Conservation (phyloP, 2,888 invertebrate species). For the Physocephala rufipes region DNA sequence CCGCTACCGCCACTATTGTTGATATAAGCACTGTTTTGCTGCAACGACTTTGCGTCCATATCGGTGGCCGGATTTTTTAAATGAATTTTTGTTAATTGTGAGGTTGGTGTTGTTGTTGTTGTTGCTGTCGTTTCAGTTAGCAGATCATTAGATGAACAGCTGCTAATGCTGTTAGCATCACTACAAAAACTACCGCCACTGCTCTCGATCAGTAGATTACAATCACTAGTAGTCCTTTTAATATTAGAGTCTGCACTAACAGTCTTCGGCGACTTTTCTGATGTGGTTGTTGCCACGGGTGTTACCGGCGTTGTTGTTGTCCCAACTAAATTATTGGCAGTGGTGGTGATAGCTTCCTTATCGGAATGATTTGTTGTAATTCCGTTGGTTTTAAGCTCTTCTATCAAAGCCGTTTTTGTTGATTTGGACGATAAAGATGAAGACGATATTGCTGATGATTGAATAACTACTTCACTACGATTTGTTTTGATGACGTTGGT, state of each 20-base stretch:
- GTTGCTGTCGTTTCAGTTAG: constrained; percentile 49
- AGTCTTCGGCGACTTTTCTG: constrained; percentile 17
- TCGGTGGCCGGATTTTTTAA: constrained; percentile 55
- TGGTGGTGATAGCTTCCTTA: constrained; percentile 57
- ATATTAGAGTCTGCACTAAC: constrained; percentile 32
- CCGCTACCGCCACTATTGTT: constrained; percentile 46
- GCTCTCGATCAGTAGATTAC: constrained; percentile 42
- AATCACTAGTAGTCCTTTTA: constrained; percentile 30
- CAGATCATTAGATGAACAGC: constrained; percentile 54
- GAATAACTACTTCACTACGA: constrained; percentile 52
- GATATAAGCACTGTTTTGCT: constrained; percentile 55
- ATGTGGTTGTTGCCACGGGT: constrained; percentile 21
- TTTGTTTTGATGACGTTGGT: constrained; percentile 43
- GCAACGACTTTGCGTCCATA: constrained; percentile 52
- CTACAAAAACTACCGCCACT: constrained; percentile 58
- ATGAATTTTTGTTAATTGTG: constrained; percentile 56
- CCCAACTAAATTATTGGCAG: constrained; percentile 20
- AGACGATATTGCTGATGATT: constrained; percentile 58
- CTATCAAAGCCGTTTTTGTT: constrained; percentile 26
- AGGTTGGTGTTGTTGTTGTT: constrained; percentile 51
- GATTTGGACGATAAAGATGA: constrained; percentile 46
- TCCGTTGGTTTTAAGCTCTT: constrained; percentile 37
- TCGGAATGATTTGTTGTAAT: constrained; percentile 61
- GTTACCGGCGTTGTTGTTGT: constrained; percentile 27
- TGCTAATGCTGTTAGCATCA: constrained; percentile 53